Evolutionary conservation across 1,140 invertebrate species (phyloP).

Genomic region (Sitophilus oryzae): DNA sequence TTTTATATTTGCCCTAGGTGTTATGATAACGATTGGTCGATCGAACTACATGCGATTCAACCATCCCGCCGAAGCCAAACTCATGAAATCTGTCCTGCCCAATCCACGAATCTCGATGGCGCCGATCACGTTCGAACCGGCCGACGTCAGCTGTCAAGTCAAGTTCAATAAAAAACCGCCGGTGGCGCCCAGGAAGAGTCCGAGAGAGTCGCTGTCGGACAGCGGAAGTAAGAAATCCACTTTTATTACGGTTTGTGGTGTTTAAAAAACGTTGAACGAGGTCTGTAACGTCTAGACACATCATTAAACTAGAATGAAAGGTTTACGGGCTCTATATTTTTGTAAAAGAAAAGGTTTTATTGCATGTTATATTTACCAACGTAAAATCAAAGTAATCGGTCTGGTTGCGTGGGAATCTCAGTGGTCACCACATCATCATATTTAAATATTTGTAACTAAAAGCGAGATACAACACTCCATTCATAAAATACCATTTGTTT

Average conservation of each 20-base stretch:
- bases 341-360: too few species aligned
- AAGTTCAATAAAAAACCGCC: constrained; percentile 49
- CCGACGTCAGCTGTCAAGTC: constrained; percentile 36
- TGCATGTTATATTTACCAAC: too few species aligned
- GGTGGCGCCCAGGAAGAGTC: constrained; percentile 43
- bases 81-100: constrained; percentile 74
- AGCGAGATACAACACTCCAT: too few species aligned
- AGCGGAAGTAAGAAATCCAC: constrained; percentile 41
- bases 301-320: too few species aligned
- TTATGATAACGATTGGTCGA: constrained; percentile 80
- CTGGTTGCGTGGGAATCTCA: too few species aligned
- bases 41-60: constrained; percentile 87
- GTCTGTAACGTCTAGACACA: too few species aligned
- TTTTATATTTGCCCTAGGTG: constrained; percentile 52
- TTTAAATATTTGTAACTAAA: too few species aligned
- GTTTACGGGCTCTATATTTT: too few species aligned
- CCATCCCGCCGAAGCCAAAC: constrained; percentile 78
- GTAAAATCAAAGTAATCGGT: too few species aligned
- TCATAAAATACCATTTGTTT: too few species aligned
- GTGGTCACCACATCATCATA: too few species aligned
- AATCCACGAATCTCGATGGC: constrained; percentile 72
- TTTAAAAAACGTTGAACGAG: too few species aligned
- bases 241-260: not conserved
- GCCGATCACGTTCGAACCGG: constrained; percentile 53
- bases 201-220: constrained; percentile 46